Percentiles rank a stretch among this genome's conserved stretches.
Evolutionary conservation across 2,113 vertebrate species (phyloP).

Genomic region (Lagopus muta): DNA sequence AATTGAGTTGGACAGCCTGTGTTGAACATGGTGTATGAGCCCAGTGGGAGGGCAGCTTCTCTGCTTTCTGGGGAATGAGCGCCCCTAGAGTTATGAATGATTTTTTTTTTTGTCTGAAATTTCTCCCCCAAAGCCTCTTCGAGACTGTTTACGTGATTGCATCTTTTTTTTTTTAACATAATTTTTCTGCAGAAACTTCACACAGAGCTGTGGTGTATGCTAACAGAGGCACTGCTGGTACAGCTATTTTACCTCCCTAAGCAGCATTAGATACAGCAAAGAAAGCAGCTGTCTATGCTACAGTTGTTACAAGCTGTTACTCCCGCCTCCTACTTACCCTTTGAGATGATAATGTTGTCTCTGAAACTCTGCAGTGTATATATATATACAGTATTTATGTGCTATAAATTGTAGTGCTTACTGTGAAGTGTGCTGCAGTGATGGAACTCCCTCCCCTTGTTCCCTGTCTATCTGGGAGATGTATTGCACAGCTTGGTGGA

Average conservation of each 20-base stretch:
- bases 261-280: neutral
- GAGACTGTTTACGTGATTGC: constrained; percentile 1
- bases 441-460: neutral
- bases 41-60: neutral
- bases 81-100: neutral
- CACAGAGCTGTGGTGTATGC: neutral
- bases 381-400: constrained; percentile 22
- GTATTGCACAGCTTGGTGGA: neutral
- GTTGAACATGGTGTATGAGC: neutral
- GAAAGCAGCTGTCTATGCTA: constrained; percentile 47
- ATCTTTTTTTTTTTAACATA: neutral
- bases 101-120: neutral
- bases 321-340: constrained; percentile 38
- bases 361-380: neutral
- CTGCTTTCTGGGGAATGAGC: neutral
- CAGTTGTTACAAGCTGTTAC: constrained; percentile 57
- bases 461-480: neutral
- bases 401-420: constrained; percentile 25
- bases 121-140: neutral
- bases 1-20: neutral
- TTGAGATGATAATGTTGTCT: constrained; percentile 58
- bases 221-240: constrained; percentile 6
- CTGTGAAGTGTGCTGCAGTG: constrained; percentile 13
- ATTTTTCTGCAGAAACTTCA: constrained; percentile 40
- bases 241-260: constrained; percentile 48